Percentiles rank a stretch among this genome's conserved stretches.
These are phyloP conservation scores for Cataglyphis hispanica DNA, from an alignment of 1,140 invertebrate genomes.

Conservation along the genomic window DNA sequence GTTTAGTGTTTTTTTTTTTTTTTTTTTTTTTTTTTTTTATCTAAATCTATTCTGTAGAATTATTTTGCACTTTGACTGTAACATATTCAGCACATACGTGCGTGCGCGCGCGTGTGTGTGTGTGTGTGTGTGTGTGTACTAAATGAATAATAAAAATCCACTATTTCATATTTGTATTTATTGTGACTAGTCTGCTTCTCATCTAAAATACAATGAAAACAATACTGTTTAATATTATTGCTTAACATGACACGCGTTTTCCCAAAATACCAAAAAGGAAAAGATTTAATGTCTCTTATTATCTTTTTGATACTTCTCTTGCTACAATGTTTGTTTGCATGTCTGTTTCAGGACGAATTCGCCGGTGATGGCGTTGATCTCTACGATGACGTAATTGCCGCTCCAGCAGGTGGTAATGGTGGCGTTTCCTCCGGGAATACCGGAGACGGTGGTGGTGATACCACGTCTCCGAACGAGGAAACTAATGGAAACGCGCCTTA, in stretches of 20 bases:
- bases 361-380: constrained; percentile 95
- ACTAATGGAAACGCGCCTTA: constrained; percentile 91
- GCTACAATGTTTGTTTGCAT: constrained; percentile 8
- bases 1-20: not conserved
- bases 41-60: constrained; percentile 22
- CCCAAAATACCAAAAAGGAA: not conserved
- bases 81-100: constrained; percentile 39
- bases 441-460: constrained; percentile 79
- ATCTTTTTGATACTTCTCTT: not conserved
- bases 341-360: constrained; percentile 91
- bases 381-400: constrained; percentile 98
- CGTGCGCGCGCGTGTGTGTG: not conserved
- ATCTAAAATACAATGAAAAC: constrained; percentile 20
- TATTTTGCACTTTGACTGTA: constrained; percentile 63
- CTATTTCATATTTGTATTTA: not conserved
- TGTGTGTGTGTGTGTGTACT: not conserved
- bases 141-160: constrained; percentile 12
- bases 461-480: constrained; percentile 88
- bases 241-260: not conserved
- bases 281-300: not conserved
- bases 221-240: not conserved
- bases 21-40: not conserved
- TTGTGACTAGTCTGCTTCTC: constrained; percentile 12
- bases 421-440: constrained; percentile 81
- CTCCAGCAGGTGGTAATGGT: constrained; percentile 88